Base-by-base conservation (phyloP, 2,113 vertebrate species). In the Phoenicopterus ruber region DNA sequence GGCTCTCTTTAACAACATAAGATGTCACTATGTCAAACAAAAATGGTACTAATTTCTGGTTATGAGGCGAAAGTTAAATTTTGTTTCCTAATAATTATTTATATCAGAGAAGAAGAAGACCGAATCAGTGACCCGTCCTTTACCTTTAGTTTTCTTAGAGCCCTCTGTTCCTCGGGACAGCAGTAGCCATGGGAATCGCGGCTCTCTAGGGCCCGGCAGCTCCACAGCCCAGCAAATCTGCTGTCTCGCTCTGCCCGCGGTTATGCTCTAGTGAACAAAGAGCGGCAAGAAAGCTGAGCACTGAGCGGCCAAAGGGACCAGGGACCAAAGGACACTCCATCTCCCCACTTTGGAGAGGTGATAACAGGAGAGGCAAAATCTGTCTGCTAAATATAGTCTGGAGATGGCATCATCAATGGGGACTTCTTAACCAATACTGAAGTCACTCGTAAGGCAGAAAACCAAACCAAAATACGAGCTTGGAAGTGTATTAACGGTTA, bases 11-110 rank as follows among this genome's bases (percentile, higher is more conserved):
- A 94, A 95, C 87, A 76, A 77, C 1, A 3, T 38, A 34, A 78
- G 66, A 73, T 54, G 54, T 90, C 87, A 90, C 46, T 10, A 42
- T 47, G 82, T 74, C 82, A 92, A 79, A 81, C 50, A 96, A 80
- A 94, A 92, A 80, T 85, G 81, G 77, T 82, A 79, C 65, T 81
- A 70, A 86, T 89, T 91, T 89, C 89, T 93, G 61, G 28, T 79
- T 82, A 81, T 26, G 62, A 94, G 66, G 36, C 1, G 8, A 90
- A 93, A 95, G 86, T 57, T 77, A 76, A 38, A 29, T 71, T 92
- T 73, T 80, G 32, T 34, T 96, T 92, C 82, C 67, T 73, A 66
- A 38, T 62, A 86, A 92, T 93, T 93, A 92, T 89, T 88, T 70
- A 63, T 90, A 92, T 84, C 82, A 93, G 83, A 78, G 88, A 91